phyloP scores from a whole-genome alignment of 2,888 invertebrate species.

The Isoperla grammatica region DNA sequence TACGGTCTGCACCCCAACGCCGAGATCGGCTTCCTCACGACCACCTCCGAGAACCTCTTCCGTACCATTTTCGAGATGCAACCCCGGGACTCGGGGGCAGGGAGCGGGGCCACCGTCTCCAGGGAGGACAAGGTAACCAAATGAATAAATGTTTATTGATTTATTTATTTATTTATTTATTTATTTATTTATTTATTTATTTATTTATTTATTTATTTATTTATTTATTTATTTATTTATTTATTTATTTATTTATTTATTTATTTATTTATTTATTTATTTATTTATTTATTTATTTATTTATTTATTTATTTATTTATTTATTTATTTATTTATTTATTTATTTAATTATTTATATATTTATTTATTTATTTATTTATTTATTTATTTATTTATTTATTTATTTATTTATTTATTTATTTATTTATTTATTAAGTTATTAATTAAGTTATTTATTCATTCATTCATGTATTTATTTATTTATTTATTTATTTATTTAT shows the following conservation, averaged over 20 bases:
- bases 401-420: no score
- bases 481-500: no score
- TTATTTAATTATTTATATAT: no score
- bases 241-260: background rate
- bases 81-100: conserved; percentile 71
- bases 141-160: conserved; percentile 12
- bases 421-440: no score
- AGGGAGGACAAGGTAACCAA: conserved; percentile 69
- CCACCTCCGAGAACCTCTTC: conserved; percentile 78
- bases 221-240: conserved; percentile 6
- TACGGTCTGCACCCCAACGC: conserved; percentile 94
- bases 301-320: no score
- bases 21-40: conserved; percentile 88
- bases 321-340: no score
- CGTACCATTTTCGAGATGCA: conserved; percentile 84
- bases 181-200: background rate
- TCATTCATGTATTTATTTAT: no score
- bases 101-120: conserved; percentile 62
- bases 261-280: no score
- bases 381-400: no score
- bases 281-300: no score
- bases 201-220: conserved; percentile 14
- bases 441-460: no score
- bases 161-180: conserved; percentile 6
- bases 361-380: no score